These are phyloP conservation scores for Tipula helvola DNA, from an alignment of 2,888 invertebrate genomes.

Conservation along the genomic window DNA sequence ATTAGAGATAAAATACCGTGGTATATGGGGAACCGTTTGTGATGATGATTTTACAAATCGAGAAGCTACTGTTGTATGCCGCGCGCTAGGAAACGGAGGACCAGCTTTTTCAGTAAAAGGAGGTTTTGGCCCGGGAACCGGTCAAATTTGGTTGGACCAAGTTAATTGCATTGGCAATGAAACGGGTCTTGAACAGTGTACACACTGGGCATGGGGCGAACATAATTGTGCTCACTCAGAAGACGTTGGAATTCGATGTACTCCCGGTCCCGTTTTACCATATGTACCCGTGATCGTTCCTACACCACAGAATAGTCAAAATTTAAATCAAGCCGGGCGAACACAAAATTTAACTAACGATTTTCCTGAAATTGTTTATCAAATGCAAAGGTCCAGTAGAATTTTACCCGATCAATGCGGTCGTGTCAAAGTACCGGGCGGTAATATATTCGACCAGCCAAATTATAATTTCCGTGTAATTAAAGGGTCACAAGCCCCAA, in stretches of 20 bases:
- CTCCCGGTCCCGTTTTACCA: constrained; percentile 18
- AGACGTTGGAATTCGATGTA: constrained; percentile 48
- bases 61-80: constrained; percentile 52
- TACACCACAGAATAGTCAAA: background rate
- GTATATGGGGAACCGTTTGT: constrained; percentile 66
- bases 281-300: background rate
- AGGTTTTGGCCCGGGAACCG: constrained; percentile 36
- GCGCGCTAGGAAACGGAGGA: constrained; percentile 43
- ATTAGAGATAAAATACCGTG: constrained; percentile 53
- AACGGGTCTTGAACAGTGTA: constrained; percentile 46
- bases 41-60: constrained; percentile 59
- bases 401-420: constrained; percentile 40
- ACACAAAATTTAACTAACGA: background rate
- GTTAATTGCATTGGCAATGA: constrained; percentile 56
- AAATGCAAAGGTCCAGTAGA: constrained; percentile 28
- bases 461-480: constrained; percentile 43
- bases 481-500: constrained; percentile 44
- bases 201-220: constrained; percentile 53
- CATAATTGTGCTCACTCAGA: constrained; percentile 61
- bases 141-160: constrained; percentile 61
- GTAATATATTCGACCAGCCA: constrained; percentile 28
- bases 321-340: background rate
- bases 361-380: constrained; percentile 17
- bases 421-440: constrained; percentile 25
- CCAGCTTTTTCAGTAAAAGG: constrained; percentile 32